A percentile compares a stretch with the other conserved stretches of the same genome.
Evolutionary conservation across 1,140 invertebrate species (phyloP).

Genomic region (Anthonomus grandis): DNA sequence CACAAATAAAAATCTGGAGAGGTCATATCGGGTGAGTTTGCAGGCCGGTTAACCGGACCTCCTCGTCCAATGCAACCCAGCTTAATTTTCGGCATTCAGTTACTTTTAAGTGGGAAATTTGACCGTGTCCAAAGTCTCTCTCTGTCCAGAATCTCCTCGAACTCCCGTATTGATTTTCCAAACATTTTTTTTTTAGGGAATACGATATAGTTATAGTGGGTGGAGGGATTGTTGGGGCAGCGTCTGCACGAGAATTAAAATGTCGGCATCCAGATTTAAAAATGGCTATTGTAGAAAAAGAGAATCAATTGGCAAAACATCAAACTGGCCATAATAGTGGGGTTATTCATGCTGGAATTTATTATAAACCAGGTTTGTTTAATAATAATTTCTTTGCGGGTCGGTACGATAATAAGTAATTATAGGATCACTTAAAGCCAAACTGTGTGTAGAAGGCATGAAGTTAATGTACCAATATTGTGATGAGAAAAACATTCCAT

Average conservation of each 20-base stretch:
- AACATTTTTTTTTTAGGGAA: slow-evolving; percentile 17
- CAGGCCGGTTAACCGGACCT: too few species aligned
- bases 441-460: slow-evolving; percentile 85
- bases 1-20: too few species aligned
- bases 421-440: slow-evolving; percentile 63
- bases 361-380: slow-evolving; percentile 83
- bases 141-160: too few species aligned
- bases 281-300: slow-evolving; percentile 93
- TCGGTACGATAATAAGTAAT: neutral
- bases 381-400: neutral
- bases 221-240: slow-evolving; percentile 94
- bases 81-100: too few species aligned
- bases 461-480: slow-evolving; percentile 86
- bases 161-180: too few species aligned
- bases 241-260: slow-evolving; percentile 86
- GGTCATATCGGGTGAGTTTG: too few species aligned
- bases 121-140: too few species aligned
- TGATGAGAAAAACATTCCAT: slow-evolving; percentile 84
- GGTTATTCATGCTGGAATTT: slow-evolving; percentile 69
- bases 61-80: too few species aligned
- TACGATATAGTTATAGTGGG: slow-evolving; percentile 85
- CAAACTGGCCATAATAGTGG: slow-evolving; percentile 96
- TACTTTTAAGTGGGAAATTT: too few species aligned
- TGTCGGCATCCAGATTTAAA: slow-evolving; percentile 73
- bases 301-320: slow-evolving; percentile 78